Percentiles rank a stretch among this genome's conserved stretches.
phyloP scores from a whole-genome alignment of 92 coral and sea anemone genomes.

The Chrysogorgia sp. region DNA sequence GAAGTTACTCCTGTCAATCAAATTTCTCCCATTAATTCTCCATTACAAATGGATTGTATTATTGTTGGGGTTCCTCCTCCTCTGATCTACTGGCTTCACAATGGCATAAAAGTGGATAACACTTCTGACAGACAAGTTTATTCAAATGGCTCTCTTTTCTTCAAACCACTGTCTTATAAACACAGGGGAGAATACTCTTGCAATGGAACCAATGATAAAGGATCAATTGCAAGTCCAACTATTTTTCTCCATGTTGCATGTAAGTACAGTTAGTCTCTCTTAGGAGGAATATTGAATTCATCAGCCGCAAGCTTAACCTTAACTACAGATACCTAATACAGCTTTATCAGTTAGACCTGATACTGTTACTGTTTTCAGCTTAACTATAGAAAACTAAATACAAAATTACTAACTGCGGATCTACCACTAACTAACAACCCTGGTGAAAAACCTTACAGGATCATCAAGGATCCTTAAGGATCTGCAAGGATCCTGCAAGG shows the following conservation, averaged over 20 bases:
- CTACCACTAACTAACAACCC: too few relatives aligned
- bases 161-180: conserved; percentile 58
- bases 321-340: too few relatives aligned
- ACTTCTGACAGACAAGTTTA: conserved; percentile 64
- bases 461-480: too few relatives aligned
- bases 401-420: too few relatives aligned
- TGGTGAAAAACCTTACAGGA: too few relatives aligned
- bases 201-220: conserved; percentile 70
- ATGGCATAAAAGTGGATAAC: conserved; percentile 57
- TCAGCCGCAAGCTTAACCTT: too few relatives aligned
- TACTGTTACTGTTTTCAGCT: too few relatives aligned
- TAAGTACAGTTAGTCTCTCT: conserved; percentile 50
- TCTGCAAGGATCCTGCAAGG: too few relatives aligned
- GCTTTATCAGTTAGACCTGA: too few relatives aligned
- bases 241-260: conserved; percentile 84
- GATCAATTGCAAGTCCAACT: conserved; percentile 71
- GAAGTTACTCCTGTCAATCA: conserved; percentile 76
- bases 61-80: conserved; percentile 90
- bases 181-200: conserved; percentile 76
- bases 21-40: conserved; percentile 61
- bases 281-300: background rate
- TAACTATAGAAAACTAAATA: too few relatives aligned
- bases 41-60: conserved; percentile 73
- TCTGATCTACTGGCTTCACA: conserved; percentile 71
- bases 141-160: conserved; percentile 81